Evolutionary conservation across 35 echinoderm and acorn worm genomes (phyloP).

Genomic region (Lytechinus pictus): DNA sequence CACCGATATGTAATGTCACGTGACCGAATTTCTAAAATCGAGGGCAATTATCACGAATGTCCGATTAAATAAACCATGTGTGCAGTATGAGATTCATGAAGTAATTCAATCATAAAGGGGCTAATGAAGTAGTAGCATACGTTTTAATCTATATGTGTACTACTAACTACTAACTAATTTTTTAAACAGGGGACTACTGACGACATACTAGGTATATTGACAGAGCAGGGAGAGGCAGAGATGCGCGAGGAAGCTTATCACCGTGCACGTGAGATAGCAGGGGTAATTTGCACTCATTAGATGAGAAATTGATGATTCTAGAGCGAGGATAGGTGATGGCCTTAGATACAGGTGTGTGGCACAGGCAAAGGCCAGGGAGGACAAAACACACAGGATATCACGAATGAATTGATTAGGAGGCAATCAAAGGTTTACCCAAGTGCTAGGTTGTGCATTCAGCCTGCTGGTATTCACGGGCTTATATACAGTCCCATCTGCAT

Average conservation of each 20-base stretch:
- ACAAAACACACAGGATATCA: constrained; percentile 3
- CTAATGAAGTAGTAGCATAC: neutral
- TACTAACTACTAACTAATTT: neutral
- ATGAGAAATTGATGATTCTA: constrained; percentile 27
- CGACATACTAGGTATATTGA: too few species aligned
- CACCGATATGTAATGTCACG: neutral
- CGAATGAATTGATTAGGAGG: constrained; percentile 3
- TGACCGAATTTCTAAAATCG: neutral
- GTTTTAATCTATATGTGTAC: neutral
- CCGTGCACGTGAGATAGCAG: neutral
- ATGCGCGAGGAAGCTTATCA: neutral
- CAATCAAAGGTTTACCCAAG: neutral
- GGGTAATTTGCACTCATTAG: neutral
- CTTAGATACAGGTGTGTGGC: constrained; percentile 32
- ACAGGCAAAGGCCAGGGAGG: neutral
- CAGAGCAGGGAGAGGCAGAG: neutral
- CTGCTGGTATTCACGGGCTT: neutral
- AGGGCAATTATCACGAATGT: neutral
- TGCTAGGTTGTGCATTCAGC: neutral
- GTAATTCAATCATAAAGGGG: neutral
- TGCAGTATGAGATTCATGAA: neutral
- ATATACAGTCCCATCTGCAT: neutral
- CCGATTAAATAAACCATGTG: neutral
- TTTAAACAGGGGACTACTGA: neutral
- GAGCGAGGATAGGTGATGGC: neutral